Base-by-base conservation (phyloP, 2,113 vertebrate genomes). In the Cnemophilus loriae region DNA sequence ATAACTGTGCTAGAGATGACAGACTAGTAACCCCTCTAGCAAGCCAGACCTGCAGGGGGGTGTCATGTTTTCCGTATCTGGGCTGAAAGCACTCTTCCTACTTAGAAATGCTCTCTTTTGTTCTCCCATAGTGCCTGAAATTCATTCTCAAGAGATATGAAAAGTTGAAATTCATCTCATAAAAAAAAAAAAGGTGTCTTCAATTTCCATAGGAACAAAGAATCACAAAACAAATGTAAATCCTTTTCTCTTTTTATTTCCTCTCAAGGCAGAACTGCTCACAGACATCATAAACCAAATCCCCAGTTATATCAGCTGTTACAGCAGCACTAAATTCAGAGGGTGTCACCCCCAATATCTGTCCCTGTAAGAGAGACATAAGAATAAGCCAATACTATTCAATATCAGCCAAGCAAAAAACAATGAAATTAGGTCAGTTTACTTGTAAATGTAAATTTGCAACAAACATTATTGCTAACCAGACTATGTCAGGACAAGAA, bases 71-170 rank as follows among this genome's bases (percentile, higher is more conserved):
- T 87, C 64, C 76, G 50, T 69, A 52, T 61, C 30, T 90, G n/a
- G 76, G 56, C 80, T 93, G 64, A 92, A 91, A 89, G 57, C 53
- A 47, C 13, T 42, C 42, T 76, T 88, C 59, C n/a, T 75, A 37
- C 64, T 87, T 87, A 92, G 63, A 83, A 93, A 77, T 68, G 35
- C 15, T 93, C 63, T 77, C 84, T 96, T 95, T 92, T 84, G 68
- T 96, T 97, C 84, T 88, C 61, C 69, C 53, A 80, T 68, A 55
- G 84, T 94, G 89, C 64, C 86, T 97, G 93, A 93, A 97, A 75
- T 85, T 77, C 83, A 52, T 67, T 88, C 90, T 78, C 79, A 50
- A 84, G 84, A 69, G 90, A 94, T 74, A 93, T 16, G 52, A 95
- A 71, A 76, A 94, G 21, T 46, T 93, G 68, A 90, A 92, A 93